Base-by-base conservation (phyloP, 2,113 vertebrate genomes). In the Aldabrachelys gigantea region DNA sequence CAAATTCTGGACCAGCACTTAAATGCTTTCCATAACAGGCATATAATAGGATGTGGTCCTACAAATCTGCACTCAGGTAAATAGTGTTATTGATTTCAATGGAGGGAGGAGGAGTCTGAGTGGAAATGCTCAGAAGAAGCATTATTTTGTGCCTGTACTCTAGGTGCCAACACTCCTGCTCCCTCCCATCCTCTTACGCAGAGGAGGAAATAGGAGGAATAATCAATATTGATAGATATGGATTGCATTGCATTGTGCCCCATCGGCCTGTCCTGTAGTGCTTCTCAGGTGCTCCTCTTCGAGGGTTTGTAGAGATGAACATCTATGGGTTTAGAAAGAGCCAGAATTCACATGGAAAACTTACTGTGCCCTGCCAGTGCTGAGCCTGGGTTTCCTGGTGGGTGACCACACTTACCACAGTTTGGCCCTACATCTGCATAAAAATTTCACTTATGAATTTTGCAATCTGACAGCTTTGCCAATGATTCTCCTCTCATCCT, bases 81-180 rank as follows among this genome's bases (percentile, higher is more conserved):
- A 35, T n/a, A 17, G 14, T 35, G 13, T 38, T 72, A 38, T 72
- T 72, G n/a, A 72, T 52, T 87, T 59, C 78, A 78, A 21, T 53
- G 25, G 44, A 56, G 44, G 65, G 17, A 78, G 29, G 57, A 85
- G 56, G 24, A 88, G 93, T 57, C 3, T 12, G 1, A 7, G 3
- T 93, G 65, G 49, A 89, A 91, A 50, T 81, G 52, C 35, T 87
- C 65, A 0, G 12, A 27, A 16, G 22, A 19, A 12, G 1, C 1
- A 8, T 8, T 56, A 81, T 79, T 16, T 5, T 35, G 5, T 7
- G 2, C 44, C 29, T 25, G 1, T 72, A 3, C 17, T 76, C 72
- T 49, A 53, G 24, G 0, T 53, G n/a, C 19, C 35, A 72, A 1
- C 0, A 0, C 52, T 27, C 80, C 41, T 35, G 13, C 21, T 17